Percentiles rank a stretch among this genome's conserved stretches.
phyloP scores from a whole-genome alignment of 1,140 invertebrate genomes.

The Branchinecta lynchi region DNA sequence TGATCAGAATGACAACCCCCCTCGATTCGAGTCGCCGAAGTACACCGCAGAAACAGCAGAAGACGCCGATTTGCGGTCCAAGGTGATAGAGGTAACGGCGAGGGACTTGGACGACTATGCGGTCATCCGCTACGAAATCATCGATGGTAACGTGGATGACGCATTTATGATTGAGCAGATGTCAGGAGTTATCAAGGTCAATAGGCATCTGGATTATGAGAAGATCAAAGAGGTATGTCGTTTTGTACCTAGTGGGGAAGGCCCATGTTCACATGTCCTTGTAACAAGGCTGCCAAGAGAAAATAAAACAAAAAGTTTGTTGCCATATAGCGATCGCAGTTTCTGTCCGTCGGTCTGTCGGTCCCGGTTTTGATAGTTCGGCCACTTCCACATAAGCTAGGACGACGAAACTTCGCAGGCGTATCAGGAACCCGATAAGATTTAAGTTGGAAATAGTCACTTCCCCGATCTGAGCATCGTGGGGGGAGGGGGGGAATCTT shows the following conservation, averaged over 20 bases:
- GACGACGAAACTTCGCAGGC: too few relatives aligned
- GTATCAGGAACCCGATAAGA: too few relatives aligned
- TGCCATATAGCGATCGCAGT: too few relatives aligned
- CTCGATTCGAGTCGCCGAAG: constrained; percentile 50
- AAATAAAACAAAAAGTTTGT: too few relatives aligned
- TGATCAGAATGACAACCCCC: constrained; percentile 79
- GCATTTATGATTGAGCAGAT: constrained; percentile 56
- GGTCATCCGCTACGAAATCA: constrained; percentile 59
- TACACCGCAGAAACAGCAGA: constrained; percentile 66
- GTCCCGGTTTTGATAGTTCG: too few relatives aligned
- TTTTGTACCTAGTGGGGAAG: background rate
- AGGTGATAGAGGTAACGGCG: constrained; percentile 66
- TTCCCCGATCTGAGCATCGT: too few relatives aligned
- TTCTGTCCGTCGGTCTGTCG: too few relatives aligned
- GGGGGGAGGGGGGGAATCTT: too few relatives aligned
- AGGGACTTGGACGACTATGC: constrained; percentile 62
- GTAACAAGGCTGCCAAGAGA: too few relatives aligned
- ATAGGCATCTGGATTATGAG: constrained; percentile 65
- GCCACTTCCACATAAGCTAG: too few relatives aligned
- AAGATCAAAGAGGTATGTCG: constrained; percentile 42
- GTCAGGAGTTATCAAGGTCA: constrained; percentile 62
- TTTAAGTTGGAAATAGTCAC: too few relatives aligned
- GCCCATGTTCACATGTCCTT: too few relatives aligned
- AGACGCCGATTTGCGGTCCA: constrained; percentile 57
- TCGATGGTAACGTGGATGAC: constrained; percentile 54